Evolutionary conservation across 2,113 vertebrate species (phyloP).

Genomic region (Ptilonorhynchus violaceus): DNA sequence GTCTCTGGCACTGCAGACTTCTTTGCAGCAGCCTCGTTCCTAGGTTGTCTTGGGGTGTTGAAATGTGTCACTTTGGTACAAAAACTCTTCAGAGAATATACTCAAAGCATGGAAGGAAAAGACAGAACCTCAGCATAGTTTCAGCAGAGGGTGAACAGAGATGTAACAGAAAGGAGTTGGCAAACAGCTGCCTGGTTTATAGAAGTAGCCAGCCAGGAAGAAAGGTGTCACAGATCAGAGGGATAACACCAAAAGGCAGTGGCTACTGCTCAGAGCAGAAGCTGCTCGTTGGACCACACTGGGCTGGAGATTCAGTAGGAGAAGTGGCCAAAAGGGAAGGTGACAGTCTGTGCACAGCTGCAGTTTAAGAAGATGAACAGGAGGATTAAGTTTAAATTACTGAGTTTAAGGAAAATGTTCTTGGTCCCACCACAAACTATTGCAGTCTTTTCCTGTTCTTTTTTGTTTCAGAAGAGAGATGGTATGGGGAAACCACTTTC

Average conservation of each 20-base stretch:
- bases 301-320: neutral
- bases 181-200: neutral
- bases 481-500: neutral
- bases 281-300: accelerated
- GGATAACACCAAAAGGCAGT: accelerated
- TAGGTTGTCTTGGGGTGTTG: neutral
- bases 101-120: neutral
- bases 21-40: neutral
- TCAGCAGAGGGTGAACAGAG: neutral
- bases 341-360: neutral
- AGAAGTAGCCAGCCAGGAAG: neutral
- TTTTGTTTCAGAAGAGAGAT: neutral
- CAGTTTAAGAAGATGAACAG: neutral
- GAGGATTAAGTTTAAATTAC: neutral
- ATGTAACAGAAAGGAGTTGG: neutral
- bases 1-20: neutral
- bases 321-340: neutral
- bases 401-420: neutral
- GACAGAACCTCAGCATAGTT: neutral
- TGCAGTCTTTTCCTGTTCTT: neutral
- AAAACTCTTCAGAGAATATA: neutral
- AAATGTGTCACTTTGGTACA: neutral
- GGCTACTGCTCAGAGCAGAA: neutral
- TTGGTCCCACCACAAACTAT: neutral
- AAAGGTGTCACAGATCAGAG: neutral